Percentiles rank a stretch among this genome's conserved stretches.
Evolutionary conservation across 2,797 vertebrate genomes (phyloP).

Genomic region (Hemibagrus guttatus): DNA sequence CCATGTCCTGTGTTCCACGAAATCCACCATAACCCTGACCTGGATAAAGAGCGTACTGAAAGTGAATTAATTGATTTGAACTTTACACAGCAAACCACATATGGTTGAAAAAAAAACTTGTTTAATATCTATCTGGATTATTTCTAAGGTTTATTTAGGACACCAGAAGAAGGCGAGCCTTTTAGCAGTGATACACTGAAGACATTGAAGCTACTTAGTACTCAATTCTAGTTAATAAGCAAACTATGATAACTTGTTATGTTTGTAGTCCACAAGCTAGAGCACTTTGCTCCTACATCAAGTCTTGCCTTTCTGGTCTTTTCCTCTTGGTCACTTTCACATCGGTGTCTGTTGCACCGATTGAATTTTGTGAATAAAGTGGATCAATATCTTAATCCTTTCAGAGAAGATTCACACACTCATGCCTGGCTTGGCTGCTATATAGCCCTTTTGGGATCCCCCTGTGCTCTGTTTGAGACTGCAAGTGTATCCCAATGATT

Average conservation of each 20-base stretch:
- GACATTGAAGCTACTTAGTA: neutral
- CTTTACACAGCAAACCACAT: neutral
- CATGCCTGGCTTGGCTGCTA: neutral
- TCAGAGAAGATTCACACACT: slow-evolving; percentile 19
- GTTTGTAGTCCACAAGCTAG: neutral
- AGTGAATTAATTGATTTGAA: neutral
- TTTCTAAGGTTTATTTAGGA: neutral
- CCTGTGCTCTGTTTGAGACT: neutral
- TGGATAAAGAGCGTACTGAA: neutral
- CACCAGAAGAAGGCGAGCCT: neutral
- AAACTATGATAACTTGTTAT: neutral
- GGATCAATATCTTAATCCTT: slow-evolving; percentile 38
- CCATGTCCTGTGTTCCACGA: neutral
- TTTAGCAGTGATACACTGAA: neutral
- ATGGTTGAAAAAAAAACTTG: too few relatives aligned
- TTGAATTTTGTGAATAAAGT: slow-evolving; percentile 27
- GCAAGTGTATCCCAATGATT: neutral
- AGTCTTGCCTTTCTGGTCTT: neutral
- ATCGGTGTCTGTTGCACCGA: slow-evolving; percentile 32
- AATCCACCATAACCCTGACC: neutral
- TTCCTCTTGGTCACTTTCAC: neutral
- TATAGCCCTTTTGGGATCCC: neutral
- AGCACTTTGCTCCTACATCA: neutral
- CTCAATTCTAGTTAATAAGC: neutral
- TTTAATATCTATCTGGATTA: neutral